Evolutionary conservation across 1,140 invertebrate species (phyloP).

Genomic region (Ladona fulva): DNA sequence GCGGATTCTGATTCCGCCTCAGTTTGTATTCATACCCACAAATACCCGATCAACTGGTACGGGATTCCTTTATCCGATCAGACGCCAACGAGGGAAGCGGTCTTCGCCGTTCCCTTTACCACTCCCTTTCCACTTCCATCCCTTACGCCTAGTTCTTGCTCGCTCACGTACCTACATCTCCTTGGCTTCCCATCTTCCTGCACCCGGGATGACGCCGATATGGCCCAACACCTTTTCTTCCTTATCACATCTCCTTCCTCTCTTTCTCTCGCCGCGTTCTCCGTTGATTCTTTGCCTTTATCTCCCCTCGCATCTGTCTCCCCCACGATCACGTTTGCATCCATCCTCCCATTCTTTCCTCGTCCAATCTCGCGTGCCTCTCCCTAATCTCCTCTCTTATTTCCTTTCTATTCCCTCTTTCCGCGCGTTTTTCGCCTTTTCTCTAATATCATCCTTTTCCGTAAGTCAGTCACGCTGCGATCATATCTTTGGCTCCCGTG

Average conservation of each 20-base stretch:
- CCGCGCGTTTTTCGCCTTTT: too few relatives aligned
- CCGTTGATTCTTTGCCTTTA: background rate
- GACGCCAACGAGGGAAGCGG: background rate
- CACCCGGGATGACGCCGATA: too few relatives aligned
- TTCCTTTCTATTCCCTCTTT: too few relatives aligned
- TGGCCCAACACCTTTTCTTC: too few relatives aligned
- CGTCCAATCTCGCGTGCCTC: too few relatives aligned
- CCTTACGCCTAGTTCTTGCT: background rate
- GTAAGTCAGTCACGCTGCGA: too few relatives aligned
- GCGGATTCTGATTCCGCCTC: background rate
- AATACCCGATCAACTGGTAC: background rate
- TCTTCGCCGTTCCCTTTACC: background rate
- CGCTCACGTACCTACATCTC: background rate
- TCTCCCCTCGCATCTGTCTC: background rate
- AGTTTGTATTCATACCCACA: slow-evolving; percentile 6
- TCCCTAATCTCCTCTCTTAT: too few relatives aligned
- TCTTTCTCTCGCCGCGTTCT: background rate
- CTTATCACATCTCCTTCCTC: background rate
- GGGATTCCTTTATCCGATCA: background rate
- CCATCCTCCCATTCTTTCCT: background rate
- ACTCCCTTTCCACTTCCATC: background rate
- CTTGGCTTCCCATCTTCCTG: too few relatives aligned
- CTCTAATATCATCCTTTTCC: too few relatives aligned
- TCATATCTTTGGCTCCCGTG: too few relatives aligned
- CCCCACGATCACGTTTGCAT: background rate